Conservation (phyloP, 1,140 invertebrate species). For the Papilio polyxenes region DNA sequence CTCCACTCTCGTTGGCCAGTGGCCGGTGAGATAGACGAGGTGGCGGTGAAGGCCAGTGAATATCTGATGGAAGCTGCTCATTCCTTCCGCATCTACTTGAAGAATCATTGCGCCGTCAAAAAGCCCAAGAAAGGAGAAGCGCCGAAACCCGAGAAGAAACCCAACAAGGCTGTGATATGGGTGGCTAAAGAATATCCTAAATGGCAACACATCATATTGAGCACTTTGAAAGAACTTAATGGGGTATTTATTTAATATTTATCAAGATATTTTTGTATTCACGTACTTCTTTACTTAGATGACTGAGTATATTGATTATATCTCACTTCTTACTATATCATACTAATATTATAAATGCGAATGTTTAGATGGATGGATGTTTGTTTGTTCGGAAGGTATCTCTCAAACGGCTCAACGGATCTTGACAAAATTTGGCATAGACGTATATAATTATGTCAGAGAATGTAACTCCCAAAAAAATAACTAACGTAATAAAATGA, state of each 20-base stretch:
- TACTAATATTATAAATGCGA: too few relatives aligned
- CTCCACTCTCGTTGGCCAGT: constrained; percentile 91
- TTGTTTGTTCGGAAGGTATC: too few relatives aligned
- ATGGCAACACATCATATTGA: constrained; percentile 95
- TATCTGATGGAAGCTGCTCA: constrained; percentile 96
- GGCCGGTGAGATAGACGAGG: constrained; percentile 87
- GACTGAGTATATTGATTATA: too few relatives aligned
- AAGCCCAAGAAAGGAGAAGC: constrained; percentile 82
- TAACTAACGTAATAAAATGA: not conserved
- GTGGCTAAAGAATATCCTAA: constrained; percentile 96
- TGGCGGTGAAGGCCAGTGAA: constrained; percentile 88
- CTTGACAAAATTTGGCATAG: too few relatives aligned
- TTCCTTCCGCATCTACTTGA: constrained; percentile 93
- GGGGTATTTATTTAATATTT: constrained; percentile 76
- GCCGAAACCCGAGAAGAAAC: constrained; percentile 82
- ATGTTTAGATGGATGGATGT: too few relatives aligned
- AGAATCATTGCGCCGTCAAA: constrained; percentile 85
- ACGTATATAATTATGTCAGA: too few relatives aligned
- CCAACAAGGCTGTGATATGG: constrained; percentile 91
- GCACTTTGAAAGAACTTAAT: constrained; percentile 89
- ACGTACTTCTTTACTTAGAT: not conserved
- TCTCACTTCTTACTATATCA: too few relatives aligned
- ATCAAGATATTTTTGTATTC: not conserved
- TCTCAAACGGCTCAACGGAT: too few relatives aligned
- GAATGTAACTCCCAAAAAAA: too few relatives aligned